Evolutionary conservation across 2,888 invertebrate species (phyloP).

Genomic region (Tethea ocularis): DNA sequence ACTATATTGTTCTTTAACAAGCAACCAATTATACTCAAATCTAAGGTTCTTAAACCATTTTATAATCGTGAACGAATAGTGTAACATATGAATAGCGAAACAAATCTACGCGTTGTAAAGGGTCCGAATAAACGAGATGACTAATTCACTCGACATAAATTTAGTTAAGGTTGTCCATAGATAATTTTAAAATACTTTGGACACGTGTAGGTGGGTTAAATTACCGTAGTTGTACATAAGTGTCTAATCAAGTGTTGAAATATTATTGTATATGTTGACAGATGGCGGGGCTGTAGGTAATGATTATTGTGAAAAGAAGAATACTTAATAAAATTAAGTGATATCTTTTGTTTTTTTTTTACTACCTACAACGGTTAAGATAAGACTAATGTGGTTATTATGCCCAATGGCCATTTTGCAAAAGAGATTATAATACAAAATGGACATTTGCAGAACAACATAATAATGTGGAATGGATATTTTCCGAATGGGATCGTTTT

Average conservation of each 20-base stretch:
- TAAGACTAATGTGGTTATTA: no score
- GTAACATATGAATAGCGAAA: slow-evolving; percentile 16
- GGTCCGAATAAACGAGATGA: slow-evolving; percentile 26
- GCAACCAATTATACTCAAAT: background rate
- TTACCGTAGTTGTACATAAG: slow-evolving; percentile 13
- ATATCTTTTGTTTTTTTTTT: no score
- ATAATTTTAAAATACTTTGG: slow-evolving; percentile 27
- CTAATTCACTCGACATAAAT: slow-evolving; percentile 24
- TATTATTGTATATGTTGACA: background rate
- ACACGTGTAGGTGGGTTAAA: slow-evolving; percentile 23
- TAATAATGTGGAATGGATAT: no score
- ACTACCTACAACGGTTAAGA: no score
- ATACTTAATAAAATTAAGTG: no score
- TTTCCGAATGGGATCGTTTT: no score
- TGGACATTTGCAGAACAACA: no score
- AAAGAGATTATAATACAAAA: no score
- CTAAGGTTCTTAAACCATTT: slow-evolving; percentile 22
- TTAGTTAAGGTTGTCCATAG: slow-evolving; percentile 24
- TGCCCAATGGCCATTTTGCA: no score
- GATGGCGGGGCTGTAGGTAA: no score
- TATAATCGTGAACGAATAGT: slow-evolving; percentile 18
- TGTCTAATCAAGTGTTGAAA: slow-evolving; percentile 15
- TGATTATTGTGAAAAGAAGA: no score
- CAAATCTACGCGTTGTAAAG: slow-evolving; percentile 23
- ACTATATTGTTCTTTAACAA: background rate